These are phyloP conservation scores for Labia minor DNA, from an alignment of 2,888 invertebrate genomes.

Conservation along the genomic window DNA sequence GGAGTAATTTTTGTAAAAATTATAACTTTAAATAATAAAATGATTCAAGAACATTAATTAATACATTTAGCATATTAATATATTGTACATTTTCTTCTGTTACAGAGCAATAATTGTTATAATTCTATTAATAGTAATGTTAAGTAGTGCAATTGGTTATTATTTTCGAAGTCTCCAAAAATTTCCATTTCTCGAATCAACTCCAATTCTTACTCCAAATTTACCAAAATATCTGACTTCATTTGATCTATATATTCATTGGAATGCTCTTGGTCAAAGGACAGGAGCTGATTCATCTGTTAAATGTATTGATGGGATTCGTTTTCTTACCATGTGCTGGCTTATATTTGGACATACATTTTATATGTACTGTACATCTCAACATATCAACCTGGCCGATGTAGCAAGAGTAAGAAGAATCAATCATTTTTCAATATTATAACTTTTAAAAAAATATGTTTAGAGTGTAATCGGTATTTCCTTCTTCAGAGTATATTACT, in stretches of 20 bases:
- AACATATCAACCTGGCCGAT: conserved; percentile 21
- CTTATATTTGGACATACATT: conserved; percentile 34
- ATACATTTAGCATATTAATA: too few species aligned
- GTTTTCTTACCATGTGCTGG: conserved; percentile 36
- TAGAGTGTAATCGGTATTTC: too few species aligned
- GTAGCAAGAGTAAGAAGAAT: conserved; percentile 9
- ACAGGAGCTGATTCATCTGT: conserved; percentile 29
- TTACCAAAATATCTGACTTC: not conserved
- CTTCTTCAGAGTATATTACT: too few species aligned
- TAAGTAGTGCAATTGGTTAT: not conserved
- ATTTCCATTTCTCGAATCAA: not conserved
- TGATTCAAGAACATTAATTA: too few species aligned
- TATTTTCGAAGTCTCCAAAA: not conserved
- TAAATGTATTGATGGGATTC: conserved; percentile 37
- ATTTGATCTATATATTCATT: not conserved
- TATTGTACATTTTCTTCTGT: too few species aligned
- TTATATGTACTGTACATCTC: conserved; percentile 26
- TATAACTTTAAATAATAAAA: too few species aligned
- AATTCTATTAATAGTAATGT: not conserved
- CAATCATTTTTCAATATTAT: not conserved
- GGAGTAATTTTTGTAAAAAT: too few species aligned
- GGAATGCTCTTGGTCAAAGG: not conserved
- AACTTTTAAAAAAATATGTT: too few species aligned
- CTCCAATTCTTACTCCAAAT: too few species aligned
- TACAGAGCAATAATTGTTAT: not conserved